Evolutionary conservation across 2,797 vertebrate genomes (phyloP), one percentile per base, ranked within the genome.

Genomic region (Columba guinea): DNA sequence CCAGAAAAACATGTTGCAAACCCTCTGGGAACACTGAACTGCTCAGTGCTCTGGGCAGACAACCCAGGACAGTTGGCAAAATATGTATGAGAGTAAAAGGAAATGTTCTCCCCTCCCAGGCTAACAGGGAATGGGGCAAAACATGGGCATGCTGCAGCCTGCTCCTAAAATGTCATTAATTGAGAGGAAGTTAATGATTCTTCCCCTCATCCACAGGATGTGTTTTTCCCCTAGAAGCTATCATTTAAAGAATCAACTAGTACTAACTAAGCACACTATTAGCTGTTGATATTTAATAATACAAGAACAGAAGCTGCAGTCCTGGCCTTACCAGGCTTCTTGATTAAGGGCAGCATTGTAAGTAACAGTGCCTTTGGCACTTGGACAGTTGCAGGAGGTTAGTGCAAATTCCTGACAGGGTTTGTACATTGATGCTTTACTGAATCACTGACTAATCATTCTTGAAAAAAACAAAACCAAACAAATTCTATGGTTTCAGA

Each of bases 221-320:
- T 58, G 76, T 76, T 78, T 69, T 84, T 35, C 46, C 68, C 60
- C 35, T 58, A 59, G n/a, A 71, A 92, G 65, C 75, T 65, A 88
- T 32, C 46, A 88, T 81, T 88, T 62, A 84, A 95, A 95, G 70
- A 92, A 92, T 84, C 51, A 84, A 90, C 71, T 65, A 89, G 41
- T 80, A 91, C 84, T 91, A 92, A 95, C 49, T 53, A 92, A 92
- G 91, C 80, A 94, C 0, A 9, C 82, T 93, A 94, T 96, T 95
- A 95, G 87, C 73, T 81, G 76, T 89, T 96, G 87, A 88, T 96
- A 91, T 94, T 93, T 76, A 96, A 88, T 94, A 94, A 91, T 7
- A 58, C 58, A 90, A 59, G 55, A 95, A 86, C 89, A 96, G 89
- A 91, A 95, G 74, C 89, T 84, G 59, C 77, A 76, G 84, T 21